Evolutionary conservation across 2,113 vertebrate species (phyloP), one percentile per base, ranked within the genome.

Genomic region (Heterotilapia buettikoferi): DNA sequence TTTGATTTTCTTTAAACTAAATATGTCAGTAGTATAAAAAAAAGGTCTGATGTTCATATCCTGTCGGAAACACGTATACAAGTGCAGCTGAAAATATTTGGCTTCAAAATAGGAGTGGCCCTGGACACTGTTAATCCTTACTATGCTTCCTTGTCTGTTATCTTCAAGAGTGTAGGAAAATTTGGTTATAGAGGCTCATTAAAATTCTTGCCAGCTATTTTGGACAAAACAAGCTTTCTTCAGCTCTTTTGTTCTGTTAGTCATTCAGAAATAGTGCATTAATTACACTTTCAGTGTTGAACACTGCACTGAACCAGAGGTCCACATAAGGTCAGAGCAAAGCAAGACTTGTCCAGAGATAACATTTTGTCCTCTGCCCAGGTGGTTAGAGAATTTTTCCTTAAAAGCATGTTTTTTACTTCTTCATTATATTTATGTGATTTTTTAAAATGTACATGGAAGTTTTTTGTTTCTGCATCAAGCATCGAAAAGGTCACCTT

Each of bases 1-100:
- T 89, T 84, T 6, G 40, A 89, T 86, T 88, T 92, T 89, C 21
- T 38, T 59, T 80, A 54, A 84, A 73, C 56, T 73, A 81, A 68
- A 86, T 50, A 56, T 87, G 40, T 45, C n/a, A 68, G 56, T 12
- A 80, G 24, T 84, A 24, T 84, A 13, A 21, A 63, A 21, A 63
- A 54, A 71, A 63, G 16, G 59, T 61, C 31, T 84, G 66, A 53
- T 9, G 11, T 63, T 76, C 8, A 36, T 47, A 21, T 71, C 73
- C 54, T 16, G 57, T 53, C n/a, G 9, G 40, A 59, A 19, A 40
- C 14, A 29, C 5, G 33, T 50, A 47, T 50, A 45, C 1, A 38
- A 38, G 19, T 68, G 53, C 76, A 82, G 66, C 53, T 33, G 6
- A 24, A 73, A 26, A 78, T 29, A 19, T 50, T 50, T 52, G 14